phyloP scores from a whole-genome alignment of 2,888 invertebrate species.

The Lasioglossum figueresi region DNA sequence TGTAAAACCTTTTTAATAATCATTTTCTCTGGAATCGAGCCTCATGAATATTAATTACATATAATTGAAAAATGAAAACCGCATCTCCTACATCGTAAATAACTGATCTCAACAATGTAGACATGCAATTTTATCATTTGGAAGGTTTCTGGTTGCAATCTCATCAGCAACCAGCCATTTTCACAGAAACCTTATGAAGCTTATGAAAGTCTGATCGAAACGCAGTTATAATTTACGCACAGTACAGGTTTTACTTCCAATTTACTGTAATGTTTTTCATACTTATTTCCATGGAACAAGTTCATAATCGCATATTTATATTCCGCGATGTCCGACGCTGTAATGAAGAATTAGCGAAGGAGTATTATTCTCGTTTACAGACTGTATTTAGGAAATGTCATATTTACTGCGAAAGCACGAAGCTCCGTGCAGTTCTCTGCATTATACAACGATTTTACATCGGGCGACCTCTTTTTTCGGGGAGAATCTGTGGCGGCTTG shows the following conservation, averaged over 20 bases:
- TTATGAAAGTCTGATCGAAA: background rate
- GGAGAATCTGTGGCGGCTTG: slow-evolving; percentile 24
- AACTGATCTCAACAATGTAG: background rate
- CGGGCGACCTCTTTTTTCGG: background rate
- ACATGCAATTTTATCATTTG: background rate
- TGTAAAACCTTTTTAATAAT: background rate
- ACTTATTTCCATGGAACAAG: background rate
- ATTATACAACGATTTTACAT: slow-evolving; percentile 22
- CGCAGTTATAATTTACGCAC: background rate
- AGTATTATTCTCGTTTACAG: background rate
- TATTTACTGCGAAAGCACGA: background rate
- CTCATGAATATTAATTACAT: background rate
- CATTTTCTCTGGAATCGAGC: background rate
- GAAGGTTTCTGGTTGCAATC: background rate
- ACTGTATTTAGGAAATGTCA: background rate
- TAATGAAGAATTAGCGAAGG: background rate
- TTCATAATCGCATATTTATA: background rate
- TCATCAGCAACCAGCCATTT: background rate
- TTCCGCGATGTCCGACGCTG: background rate
- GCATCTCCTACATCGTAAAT: background rate
- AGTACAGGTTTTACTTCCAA: background rate
- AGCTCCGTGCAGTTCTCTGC: background rate
- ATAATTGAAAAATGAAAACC: background rate
- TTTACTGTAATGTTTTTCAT: background rate
- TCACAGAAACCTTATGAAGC: background rate